Base-by-base conservation (phyloP, 2,113 vertebrate species). In the Heteronetta atricapilla region DNA sequence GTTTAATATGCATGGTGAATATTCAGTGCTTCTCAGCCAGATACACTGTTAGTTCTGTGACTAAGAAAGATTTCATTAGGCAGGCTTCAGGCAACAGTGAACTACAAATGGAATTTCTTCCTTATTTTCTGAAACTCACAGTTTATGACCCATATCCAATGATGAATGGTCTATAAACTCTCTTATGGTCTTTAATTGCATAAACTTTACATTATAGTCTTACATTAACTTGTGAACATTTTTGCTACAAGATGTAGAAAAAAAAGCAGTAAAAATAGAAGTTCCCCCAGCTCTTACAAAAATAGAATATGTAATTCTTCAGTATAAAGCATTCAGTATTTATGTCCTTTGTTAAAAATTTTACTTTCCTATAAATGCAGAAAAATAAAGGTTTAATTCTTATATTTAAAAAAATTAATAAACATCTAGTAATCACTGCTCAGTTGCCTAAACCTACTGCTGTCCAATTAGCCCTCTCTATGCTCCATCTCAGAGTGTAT, bases 61-160 rank as follows among this genome's bases (percentile, higher is more conserved):
- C 95, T 97, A 96, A 96, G 96, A 97, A 97, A 98, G 96, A 97
- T 97, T 97, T 96, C 96, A 98, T 98, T 98, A 97, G 97, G 97
- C 95, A 96, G 86, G 97, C 97, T 98, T 98, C 97, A 98, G 96
- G 97, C 97, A 97, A 98, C 96, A 97, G 93, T 94, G 96, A 97
- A 72, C 95, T 96, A 96, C 97, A 97, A 98, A 98, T 98, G 92
- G 93, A 97, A 98, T 98, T 97, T 93, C 93, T 97, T 97, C 90
- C 96, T 97, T 96, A 96, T 97, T 97, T 98, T 97, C 96, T 96
- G 95, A 97, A 98, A 96, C 95, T 97, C 97, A 98, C 75, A 97
- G 91, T 97, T 98, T 98, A 98, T 97, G 97, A 97, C 86, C 96
- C 97, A 97, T 97, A 97, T 78, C 94, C 96, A 98, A 94, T 97